A percentile compares a stretch with the other conserved stretches of the same genome.
Conservation (phyloP, 37 sponge, comb jelly and placozoan species). For the Cliona cf. orientalis region DNA sequence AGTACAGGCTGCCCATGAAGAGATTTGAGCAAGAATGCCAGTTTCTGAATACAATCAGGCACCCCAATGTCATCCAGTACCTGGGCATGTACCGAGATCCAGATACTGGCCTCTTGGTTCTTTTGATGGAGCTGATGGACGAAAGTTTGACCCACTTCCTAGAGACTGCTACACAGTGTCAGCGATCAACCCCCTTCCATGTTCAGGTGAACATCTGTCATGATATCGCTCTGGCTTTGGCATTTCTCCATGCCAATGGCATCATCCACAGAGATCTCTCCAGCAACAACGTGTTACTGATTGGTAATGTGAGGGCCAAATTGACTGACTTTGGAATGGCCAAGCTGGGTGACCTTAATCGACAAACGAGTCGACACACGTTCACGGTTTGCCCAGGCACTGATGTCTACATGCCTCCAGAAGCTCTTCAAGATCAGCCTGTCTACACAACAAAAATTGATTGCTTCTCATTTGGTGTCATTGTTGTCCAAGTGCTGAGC, state of each 20-base stretch:
- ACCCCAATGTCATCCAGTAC: slow-evolving; percentile 41
- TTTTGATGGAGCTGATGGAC: slow-evolving; percentile 60
- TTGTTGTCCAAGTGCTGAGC: slow-evolving; percentile 19
- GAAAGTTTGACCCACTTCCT: slow-evolving; percentile 58
- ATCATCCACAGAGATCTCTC: slow-evolving; percentile 48
- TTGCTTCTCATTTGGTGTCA: slow-evolving; percentile 36
- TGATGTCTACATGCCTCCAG: slow-evolving; percentile 41
- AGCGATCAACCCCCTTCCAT: slow-evolving; percentile 3
- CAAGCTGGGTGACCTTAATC: background rate
- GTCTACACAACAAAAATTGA: slow-evolving; percentile 1
- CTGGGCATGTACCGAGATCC: slow-evolving; percentile 21
- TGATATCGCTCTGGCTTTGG: slow-evolving; percentile 40
- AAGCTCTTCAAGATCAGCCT: slow-evolving; percentile 12
- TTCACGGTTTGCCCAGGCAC: background rate
- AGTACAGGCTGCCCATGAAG: background rate
- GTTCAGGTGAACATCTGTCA: slow-evolving; percentile 36
- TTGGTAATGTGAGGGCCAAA: slow-evolving; percentile 21
- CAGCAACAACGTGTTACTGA: slow-evolving; percentile 47
- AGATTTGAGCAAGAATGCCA: slow-evolving; percentile 12
- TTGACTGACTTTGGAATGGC: slow-evolving; percentile 54
- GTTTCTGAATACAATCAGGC: slow-evolving; percentile 17
- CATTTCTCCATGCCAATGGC: slow-evolving; percentile 34
- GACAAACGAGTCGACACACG: background rate
- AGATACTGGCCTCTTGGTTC: background rate
- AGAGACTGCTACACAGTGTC: background rate